A percentile compares a stretch with the other conserved stretches of the same genome.
phyloP scores from a whole-genome alignment of 2,113 vertebrate genomes.

The Megalops atlanticus region DNA sequence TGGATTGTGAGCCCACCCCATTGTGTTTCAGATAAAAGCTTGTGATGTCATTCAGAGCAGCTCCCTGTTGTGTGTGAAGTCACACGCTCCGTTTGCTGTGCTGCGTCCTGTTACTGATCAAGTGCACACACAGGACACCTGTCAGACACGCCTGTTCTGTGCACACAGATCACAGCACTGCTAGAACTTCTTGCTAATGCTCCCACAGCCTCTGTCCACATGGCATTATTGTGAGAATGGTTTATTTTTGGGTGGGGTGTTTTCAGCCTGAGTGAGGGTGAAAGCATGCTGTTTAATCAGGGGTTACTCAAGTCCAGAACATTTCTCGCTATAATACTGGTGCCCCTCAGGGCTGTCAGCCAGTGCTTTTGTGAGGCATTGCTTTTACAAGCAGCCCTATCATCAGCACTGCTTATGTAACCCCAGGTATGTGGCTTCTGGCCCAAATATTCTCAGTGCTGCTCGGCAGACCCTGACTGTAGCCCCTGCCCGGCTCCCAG shows the following conservation, averaged over 20 bases:
- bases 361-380: constrained; percentile 37
- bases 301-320: neutral
- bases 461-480: constrained; percentile 2
- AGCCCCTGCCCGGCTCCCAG: constrained; percentile 31
- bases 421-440: constrained; percentile 45
- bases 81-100: neutral
- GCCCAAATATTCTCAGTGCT: constrained; percentile 52
- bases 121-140: neutral
- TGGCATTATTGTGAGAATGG: neutral
- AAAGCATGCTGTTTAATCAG: neutral
- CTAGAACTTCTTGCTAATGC: neutral
- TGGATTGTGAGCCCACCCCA: too few relatives aligned
- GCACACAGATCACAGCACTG: neutral
- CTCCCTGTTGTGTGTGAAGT: neutral
- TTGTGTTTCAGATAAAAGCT: neutral
- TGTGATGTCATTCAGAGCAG: neutral
- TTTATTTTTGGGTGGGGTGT: neutral
- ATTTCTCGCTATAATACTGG: neutral
- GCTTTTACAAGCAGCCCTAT: constrained; percentile 50
- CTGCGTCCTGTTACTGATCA: neutral
- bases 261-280: too few relatives aligned
- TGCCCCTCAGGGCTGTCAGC: constrained; percentile 41
- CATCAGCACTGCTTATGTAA: constrained; percentile 63
- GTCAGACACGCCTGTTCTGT: neutral
- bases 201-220: too few relatives aligned